Evolutionary conservation across 1,140 invertebrate genomes (phyloP), one percentile per base, ranked within the genome.

Genomic region (Subanguina moxae): DNA sequence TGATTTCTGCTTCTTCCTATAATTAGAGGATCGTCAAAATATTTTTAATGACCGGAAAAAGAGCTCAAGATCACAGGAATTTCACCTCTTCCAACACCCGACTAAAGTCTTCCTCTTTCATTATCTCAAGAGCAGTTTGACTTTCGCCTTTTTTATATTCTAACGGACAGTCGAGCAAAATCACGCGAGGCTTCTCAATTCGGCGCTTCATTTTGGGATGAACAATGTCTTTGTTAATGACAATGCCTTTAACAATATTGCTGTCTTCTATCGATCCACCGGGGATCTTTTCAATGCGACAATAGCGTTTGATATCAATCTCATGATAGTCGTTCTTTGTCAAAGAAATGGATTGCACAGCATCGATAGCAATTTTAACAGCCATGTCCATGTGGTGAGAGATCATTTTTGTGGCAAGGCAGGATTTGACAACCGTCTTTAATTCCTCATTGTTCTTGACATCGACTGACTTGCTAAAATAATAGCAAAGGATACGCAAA

Each of bases 61-160:
- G 15, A 48, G 7, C 13, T 30, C 30, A 11, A 52, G 28, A 11
- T 43, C 30, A 38, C 9, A 32, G 52, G 19, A 48, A 32, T 15
- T n/a, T 13, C 17, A 73, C 75, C 56, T 80, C 78, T 67, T 79
- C 70, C 13, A 96, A 84, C 80, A 95, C 89, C 78, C 89, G 88
- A 0, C 93, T 91, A 82, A 98, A 98, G 84, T 99, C 95, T 82
- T 90, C 88, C 83, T 98, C 93, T 64, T 91, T 91, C 77, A 90
- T 87, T 65, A 98, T 92, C 86, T 98, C 96, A 64, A 99, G 89
- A 83, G 96, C 94, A 5, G 95, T 98, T 86, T 95, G 83, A 80
- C 93, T 96, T 86, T 98, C 95, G 46, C 94, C 95, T 84, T 98
- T 98, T 84, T 98, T 98, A 85, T 97, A 99, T 85, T 99, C 95